These are phyloP conservation scores for Solenopsis fugax DNA, from an alignment of 1,140 invertebrate species.

Conservation along the genomic window DNA sequence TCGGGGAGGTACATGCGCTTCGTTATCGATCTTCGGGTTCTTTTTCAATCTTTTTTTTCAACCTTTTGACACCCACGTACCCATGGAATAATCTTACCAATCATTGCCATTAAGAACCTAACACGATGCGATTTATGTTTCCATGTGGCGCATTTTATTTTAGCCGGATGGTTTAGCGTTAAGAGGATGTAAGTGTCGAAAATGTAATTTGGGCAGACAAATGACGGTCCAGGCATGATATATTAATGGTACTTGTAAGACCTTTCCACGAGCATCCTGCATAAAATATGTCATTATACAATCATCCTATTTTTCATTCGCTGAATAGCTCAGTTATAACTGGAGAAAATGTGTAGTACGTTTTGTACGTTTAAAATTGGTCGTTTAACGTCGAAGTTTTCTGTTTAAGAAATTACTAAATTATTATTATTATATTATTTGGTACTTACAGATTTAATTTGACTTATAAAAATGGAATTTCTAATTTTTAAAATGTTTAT, in stretches of 20 bases:
- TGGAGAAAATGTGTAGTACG: background rate
- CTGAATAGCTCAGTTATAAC: background rate
- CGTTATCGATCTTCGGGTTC: conserved; percentile 56
- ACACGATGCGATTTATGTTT: conserved; percentile 44
- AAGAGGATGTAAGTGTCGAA: conserved; percentile 61
- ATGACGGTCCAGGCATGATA: conserved; percentile 56
- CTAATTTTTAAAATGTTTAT: too few species aligned
- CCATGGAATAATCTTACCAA: conserved; percentile 28
- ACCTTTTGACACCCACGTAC: conserved; percentile 42
- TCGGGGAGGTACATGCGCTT: conserved; percentile 46
- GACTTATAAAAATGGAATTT: background rate
- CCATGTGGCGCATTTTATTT: conserved; percentile 50
- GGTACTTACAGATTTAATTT: background rate
- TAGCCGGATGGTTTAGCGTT: conserved; percentile 28
- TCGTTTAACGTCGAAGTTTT: background rate
- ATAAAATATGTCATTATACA: conserved; percentile 41
- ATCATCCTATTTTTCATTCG: conserved; percentile 48
- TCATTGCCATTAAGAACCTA: conserved; percentile 40
- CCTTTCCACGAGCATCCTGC: conserved; percentile 13
- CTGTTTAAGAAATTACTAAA: background rate
- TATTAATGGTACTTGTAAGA: conserved; percentile 20
- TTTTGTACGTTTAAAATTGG: background rate
- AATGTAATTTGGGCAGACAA: conserved; percentile 57
- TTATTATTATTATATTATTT: background rate
- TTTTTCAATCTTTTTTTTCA: background rate